These are phyloP conservation scores for Aplodontia rufa DNA, from an alignment of 2,113 vertebrate species.

Conservation along the genomic window DNA sequence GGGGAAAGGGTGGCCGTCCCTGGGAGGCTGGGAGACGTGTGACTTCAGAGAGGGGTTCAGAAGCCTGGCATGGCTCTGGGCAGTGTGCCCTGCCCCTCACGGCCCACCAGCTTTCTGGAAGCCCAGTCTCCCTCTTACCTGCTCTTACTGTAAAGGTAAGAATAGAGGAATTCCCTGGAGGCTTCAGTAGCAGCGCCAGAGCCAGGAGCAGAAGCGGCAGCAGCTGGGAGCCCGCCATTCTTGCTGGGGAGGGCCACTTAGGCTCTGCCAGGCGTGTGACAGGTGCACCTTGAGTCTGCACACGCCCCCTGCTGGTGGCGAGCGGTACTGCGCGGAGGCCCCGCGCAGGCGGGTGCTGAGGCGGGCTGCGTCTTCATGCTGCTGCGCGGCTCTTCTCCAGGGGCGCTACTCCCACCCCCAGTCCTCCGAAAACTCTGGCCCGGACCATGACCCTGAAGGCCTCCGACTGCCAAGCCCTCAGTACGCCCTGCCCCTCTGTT, in stretches of 20 bases:
- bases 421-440: neutral
- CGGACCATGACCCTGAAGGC: neutral
- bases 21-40: neutral
- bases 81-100: too few species aligned
- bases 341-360: neutral
- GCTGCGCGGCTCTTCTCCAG: neutral
- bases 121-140: neutral
- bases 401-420: neutral
- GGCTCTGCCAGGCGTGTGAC: neutral
- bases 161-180: fast-evolving
- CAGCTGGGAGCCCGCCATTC: neutral
- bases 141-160: neutral
- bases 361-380: too few species aligned
- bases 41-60: neutral
- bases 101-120: neutral
- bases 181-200: neutral
- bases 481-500: too few species aligned
- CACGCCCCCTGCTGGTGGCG: neutral
- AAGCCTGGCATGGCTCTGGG: neutral
- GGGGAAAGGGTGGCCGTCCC: neutral
- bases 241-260: neutral
- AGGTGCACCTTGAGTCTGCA: neutral
- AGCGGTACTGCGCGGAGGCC: fast-evolving
- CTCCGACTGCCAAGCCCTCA: neutral
- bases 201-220: neutral